Evolutionary conservation across 2,888 invertebrate species (phyloP), one percentile per base, ranked within the genome.

Genomic region (Nasonovia ribisnigri): DNA sequence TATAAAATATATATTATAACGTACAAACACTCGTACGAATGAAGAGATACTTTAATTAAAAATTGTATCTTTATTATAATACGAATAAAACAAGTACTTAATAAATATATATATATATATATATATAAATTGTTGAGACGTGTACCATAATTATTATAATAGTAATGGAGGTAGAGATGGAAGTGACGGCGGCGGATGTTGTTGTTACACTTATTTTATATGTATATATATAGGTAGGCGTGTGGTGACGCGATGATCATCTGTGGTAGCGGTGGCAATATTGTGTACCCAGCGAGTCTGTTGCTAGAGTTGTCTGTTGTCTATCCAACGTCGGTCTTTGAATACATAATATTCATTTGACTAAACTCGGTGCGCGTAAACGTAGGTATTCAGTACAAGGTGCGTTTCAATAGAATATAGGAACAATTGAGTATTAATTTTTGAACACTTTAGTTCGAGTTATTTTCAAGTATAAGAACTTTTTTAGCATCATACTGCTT

Each of bases 161-260:
- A 29, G 42, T 84, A 51, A 42, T 26, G 16, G 92, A 57, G 46
- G 57, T 57, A 57, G 77, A n/a, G 42, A 67, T 88, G 86, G 92
- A 43, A 46, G 57, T 57, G 48, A 3, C 48, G 42, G 51, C 42
- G 43, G 84, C 93, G 93, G 93, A 93, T 89, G 57, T 92, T 92
- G 91, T 91, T 91, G 92, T 92, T 92, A 92, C 86, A 60, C 46
- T 92, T 60, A 60, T 87, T 46, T 77, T 77, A 36, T 92, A 36
- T 60, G 54, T 77, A 84, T 36, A 42, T 54, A 91, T 46, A 26
- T 60, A 84, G 11, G 67, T 51, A 42, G 51, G 84, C 60, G 89
- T 88, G 36, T 13, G 26, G 51, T 20, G 51, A 54, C 20, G 77
- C 67, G 48, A 77, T 91, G 77, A 51, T 90, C 67, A 36, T 60